Evolutionary conservation across 2,888 invertebrate genomes (phyloP).

Genomic region (Acronicta aceris): DNA sequence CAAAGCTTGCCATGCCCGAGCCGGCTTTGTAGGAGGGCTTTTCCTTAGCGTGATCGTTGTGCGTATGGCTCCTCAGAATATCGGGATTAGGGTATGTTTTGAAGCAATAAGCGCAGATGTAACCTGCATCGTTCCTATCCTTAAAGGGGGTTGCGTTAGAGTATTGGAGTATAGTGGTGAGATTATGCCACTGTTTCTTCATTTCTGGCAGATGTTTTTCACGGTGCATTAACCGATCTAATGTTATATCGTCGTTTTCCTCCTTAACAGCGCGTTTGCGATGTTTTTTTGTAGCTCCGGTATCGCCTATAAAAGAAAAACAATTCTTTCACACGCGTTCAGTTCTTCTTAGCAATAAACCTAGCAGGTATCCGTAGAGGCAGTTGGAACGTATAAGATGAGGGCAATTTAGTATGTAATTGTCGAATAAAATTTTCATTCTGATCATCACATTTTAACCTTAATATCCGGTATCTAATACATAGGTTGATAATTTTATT

Average conservation of each 20-base stretch:
- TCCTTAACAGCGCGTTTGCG: constrained; percentile 74
- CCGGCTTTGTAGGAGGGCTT: constrained; percentile 80
- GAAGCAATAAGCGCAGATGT: constrained; percentile 83
- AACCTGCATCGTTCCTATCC: constrained; percentile 82
- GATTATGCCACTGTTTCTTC: constrained; percentile 85
- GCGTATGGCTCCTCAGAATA: constrained; percentile 74
- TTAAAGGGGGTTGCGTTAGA: constrained; percentile 85
- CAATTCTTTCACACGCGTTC: constrained; percentile 78
- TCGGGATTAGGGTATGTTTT: constrained; percentile 78
- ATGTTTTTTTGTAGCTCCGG: constrained; percentile 77
- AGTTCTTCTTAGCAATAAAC: constrained; percentile 58
- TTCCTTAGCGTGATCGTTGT: constrained; percentile 76
- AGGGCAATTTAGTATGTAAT: too few relatives aligned
- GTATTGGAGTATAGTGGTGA: constrained; percentile 77
- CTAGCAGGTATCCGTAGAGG: constrained; percentile 17
- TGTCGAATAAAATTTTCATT: not conserved
- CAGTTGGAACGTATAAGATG: constrained; percentile 1
- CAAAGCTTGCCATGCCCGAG: constrained; percentile 79
- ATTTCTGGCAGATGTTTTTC: constrained; percentile 75
- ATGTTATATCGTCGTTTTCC: constrained; percentile 66
- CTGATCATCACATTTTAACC: too few relatives aligned
- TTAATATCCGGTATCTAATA: too few relatives aligned
- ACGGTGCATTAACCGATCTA: constrained; percentile 66
- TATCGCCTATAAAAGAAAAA: constrained; percentile 87
- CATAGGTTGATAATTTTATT: too few relatives aligned